Evolutionary conservation across 2,888 invertebrate species (phyloP).

Genomic region (Cabera pusaria): DNA sequence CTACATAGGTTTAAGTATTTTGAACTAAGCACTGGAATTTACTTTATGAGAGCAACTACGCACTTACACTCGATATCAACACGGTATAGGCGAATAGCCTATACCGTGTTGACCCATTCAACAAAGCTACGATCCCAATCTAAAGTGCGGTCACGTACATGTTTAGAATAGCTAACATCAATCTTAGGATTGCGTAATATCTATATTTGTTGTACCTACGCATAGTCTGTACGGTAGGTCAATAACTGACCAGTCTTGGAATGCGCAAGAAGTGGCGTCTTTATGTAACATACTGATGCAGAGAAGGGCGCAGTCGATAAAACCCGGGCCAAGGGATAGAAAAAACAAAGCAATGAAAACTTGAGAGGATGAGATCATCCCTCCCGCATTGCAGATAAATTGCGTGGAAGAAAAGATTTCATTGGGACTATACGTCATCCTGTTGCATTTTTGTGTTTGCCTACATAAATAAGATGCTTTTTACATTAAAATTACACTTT

Average conservation of each 20-base stretch:
- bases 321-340: too few relatives aligned
- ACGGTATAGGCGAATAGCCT: slow-evolving; percentile 1
- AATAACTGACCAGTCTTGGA: slow-evolving; percentile 8
- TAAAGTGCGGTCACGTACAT: slow-evolving; percentile 36
- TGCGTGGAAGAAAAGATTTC: too few relatives aligned
- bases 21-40: too few relatives aligned
- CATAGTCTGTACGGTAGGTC: slow-evolving; percentile 14
- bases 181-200: slow-evolving; percentile 22
- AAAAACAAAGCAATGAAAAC: too few relatives aligned
- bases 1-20: too few relatives aligned
- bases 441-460: too few relatives aligned
- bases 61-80: slow-evolving; percentile 14
- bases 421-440: too few relatives aligned
- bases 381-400: slow-evolving; percentile 7
- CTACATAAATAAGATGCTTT: too few relatives aligned
- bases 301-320: too few relatives aligned
- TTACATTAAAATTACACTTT: too few relatives aligned
- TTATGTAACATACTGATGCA: slow-evolving; percentile 1
- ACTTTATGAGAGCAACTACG: too few relatives aligned
- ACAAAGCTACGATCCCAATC: slow-evolving; percentile 39
- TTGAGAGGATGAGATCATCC: background rate
- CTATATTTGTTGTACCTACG: slow-evolving; percentile 17
- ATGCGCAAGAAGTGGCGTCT: background rate
- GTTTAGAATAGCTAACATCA: slow-evolving; percentile 36
- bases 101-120: slow-evolving; percentile 27